phyloP scores from a whole-genome alignment of 1,140 invertebrate genomes.

The Drosophila sucinea region DNA sequence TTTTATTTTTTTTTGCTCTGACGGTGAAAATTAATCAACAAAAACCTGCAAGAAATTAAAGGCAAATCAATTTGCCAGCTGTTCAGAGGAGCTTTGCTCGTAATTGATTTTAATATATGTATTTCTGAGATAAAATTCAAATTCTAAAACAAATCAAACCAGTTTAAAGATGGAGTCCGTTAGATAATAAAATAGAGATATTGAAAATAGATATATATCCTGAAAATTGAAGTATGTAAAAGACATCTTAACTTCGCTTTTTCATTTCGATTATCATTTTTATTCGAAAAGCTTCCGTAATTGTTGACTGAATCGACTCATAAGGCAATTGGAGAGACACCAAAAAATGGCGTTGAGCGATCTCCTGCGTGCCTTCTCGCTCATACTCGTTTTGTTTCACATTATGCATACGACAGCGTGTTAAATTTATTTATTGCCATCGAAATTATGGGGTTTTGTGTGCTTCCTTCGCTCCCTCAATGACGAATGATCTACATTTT shows the following conservation, averaged over 20 bases:
- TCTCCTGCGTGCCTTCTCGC: background rate
- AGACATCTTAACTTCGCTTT: no score
- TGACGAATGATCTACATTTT: constrained; percentile 79
- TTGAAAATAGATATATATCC: no score
- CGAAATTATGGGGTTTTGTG: constrained; percentile 67
- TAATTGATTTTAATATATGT: constrained; percentile 14
- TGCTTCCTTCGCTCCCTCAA: constrained; percentile 60
- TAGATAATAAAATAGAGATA: background rate
- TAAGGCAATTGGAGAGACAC: background rate
- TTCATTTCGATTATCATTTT: no score
- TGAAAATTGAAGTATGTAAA: no score
- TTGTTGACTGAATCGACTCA: background rate
- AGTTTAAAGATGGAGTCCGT: background rate
- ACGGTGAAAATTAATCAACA: constrained; percentile 73
- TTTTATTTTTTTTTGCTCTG: constrained; percentile 36
- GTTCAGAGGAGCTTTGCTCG: constrained; percentile 26
- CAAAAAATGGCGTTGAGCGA: constrained; percentile 3
- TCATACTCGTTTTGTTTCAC: constrained; percentile 20
- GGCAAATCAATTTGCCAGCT: constrained; percentile 48
- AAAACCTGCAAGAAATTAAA: constrained; percentile 73
- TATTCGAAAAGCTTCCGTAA: background rate
- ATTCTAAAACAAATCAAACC: background rate
- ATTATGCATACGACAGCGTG: constrained; percentile 61
- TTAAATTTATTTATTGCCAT: constrained; percentile 75
- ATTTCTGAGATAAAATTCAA: background rate